A percentile compares a stretch with the other conserved stretches of the same genome.
Evolutionary conservation across 2,797 vertebrate species (phyloP).

Genomic region (Pteropus rufus): DNA sequence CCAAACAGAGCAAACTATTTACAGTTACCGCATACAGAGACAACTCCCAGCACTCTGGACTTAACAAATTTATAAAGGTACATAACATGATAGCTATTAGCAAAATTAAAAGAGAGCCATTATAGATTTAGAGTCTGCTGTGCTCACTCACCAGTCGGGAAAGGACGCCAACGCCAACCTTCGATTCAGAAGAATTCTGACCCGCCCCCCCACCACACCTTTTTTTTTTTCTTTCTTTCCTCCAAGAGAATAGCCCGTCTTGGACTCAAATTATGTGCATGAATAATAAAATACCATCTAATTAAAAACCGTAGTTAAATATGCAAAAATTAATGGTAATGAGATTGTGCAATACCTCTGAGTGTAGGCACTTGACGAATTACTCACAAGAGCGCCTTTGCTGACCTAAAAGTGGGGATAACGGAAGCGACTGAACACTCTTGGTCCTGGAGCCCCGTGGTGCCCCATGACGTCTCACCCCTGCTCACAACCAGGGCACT

Average conservation of each 20-base stretch:
- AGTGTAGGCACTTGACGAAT: constrained; percentile 97
- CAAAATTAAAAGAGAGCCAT: constrained; percentile 98
- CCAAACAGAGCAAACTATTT: constrained; percentile 95
- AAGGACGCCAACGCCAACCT: constrained; percentile 84
- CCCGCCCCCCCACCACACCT: not conserved
- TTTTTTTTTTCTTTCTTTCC: constrained; percentile 76
- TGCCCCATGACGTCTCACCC: not conserved
- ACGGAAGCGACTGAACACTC: constrained; percentile 86
- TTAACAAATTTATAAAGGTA: constrained; percentile 99
- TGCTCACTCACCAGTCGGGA: constrained; percentile 86
- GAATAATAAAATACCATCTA: constrained; percentile 99
- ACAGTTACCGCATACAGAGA: constrained; percentile 91
- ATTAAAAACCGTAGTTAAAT: constrained; percentile 99
- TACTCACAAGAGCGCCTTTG: constrained; percentile 94
- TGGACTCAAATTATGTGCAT: constrained; percentile 99
- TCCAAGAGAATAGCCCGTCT: constrained; percentile 88
- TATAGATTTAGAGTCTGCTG: constrained; percentile 86
- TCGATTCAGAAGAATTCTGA: constrained; percentile 84
- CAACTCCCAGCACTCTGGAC: constrained; percentile 96
- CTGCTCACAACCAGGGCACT: constrained; percentile 70
- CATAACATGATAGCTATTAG: constrained; percentile 99
- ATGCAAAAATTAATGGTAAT: constrained; percentile 99
- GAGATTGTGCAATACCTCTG: constrained; percentile 98
- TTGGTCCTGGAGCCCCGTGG: constrained; percentile 73
- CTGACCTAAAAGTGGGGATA: constrained; percentile 93